Evolutionary conservation across 1,140 invertebrate species (phyloP).

Genomic region (Yoshiicerus persimilis): DNA sequence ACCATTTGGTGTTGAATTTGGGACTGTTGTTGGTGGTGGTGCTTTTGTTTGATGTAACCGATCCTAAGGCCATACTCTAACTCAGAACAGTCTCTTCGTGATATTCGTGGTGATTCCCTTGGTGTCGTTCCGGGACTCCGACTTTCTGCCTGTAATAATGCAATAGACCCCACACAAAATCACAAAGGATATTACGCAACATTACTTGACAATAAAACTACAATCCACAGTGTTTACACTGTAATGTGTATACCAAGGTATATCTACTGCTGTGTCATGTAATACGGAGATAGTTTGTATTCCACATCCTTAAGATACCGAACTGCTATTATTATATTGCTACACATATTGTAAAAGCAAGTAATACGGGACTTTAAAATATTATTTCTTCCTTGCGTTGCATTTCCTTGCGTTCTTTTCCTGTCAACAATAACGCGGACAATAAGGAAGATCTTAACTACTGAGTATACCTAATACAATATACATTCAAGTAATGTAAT

Average conservation of each 20-base stretch:
- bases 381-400: neutral
- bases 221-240: neutral
- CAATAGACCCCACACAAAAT: neutral
- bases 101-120: constrained; percentile 36
- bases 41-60: neutral
- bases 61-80: constrained; percentile 5
- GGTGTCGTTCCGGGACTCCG: constrained; percentile 46
- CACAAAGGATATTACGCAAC: constrained; percentile 1
- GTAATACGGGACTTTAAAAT: neutral
- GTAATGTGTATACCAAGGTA: neutral
- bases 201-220: neutral
- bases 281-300: too few relatives aligned
- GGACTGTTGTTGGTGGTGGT: neutral
- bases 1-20: neutral
- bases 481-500: neutral
- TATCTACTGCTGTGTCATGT: neutral
- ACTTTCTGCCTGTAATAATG: constrained; percentile 22
- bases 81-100: constrained; percentile 30
- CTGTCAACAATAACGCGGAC: too few relatives aligned
- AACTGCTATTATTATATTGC: too few relatives aligned
- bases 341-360: too few relatives aligned
- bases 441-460: neutral
- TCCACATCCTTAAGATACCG: neutral
- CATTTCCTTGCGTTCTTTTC: too few relatives aligned
- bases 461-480: too few relatives aligned